Percentiles rank a stretch among this genome's conserved stretches.
Evolutionary conservation across 2,888 invertebrate genomes (phyloP).

Genomic region (Eupithecia abbreviata): DNA sequence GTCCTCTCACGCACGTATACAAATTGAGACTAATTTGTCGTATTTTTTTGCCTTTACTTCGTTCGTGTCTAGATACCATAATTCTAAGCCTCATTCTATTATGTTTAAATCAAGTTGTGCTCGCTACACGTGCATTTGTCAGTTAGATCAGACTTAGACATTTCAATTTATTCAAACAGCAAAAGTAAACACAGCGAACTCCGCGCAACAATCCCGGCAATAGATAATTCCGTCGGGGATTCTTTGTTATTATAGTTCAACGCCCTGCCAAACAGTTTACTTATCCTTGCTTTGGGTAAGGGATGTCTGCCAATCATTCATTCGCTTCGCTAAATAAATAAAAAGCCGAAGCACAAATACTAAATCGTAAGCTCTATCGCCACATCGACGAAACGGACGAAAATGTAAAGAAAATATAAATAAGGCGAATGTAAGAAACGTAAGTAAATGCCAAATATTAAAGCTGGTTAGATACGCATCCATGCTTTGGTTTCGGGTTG

Average conservation of each 20-base stretch:
- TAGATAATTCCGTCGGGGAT: constrained; percentile 4
- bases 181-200: background rate
- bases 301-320: constrained; percentile 11
- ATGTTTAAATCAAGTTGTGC: background rate
- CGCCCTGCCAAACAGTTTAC: constrained; percentile 7
- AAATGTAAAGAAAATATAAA: background rate
- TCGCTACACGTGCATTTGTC: background rate
- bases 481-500: background rate
- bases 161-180: constrained; percentile 10
- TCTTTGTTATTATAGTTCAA: constrained; percentile 6
- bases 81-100: no score
- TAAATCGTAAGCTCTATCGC: background rate
- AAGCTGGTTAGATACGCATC: background rate
- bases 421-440: background rate
- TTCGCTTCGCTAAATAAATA: constrained; percentile 7
- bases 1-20: no score
- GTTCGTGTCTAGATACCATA: no score
- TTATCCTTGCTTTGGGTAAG: background rate
- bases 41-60: no score
- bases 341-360: background rate
- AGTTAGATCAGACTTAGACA: background rate
- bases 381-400: background rate
- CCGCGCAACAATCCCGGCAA: background rate
- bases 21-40: no score
- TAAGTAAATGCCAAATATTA: background rate